Conservation (phyloP, 2,888 invertebrate species). For the Helicoverpa assulta region DNA sequence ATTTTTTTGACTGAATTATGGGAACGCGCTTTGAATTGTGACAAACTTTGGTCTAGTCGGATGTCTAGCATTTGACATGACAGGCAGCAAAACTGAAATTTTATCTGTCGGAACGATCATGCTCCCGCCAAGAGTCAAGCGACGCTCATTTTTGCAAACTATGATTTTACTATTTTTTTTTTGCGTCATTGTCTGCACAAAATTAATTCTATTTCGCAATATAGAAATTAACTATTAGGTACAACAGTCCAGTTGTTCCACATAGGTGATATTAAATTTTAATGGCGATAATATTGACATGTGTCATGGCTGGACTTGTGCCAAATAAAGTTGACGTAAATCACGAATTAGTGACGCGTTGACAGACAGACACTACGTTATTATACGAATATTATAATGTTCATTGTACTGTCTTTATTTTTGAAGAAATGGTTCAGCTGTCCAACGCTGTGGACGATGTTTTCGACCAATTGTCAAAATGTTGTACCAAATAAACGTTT, state of each 20-base stretch:
- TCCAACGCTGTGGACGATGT: not conserved
- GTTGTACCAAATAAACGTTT: not conserved
- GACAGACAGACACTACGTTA: slow-evolving; percentile 52
- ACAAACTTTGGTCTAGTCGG: not conserved
- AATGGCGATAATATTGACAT: slow-evolving; percentile 50
- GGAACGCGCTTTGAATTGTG: slow-evolving; percentile 6
- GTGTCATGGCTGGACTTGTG: slow-evolving; percentile 49
- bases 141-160: too few relatives aligned
- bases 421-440: not conserved
- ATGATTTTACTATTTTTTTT: too few relatives aligned
- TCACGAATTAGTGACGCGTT: slow-evolving; percentile 51
- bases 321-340: slow-evolving; percentile 55
- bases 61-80: not conserved
- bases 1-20: slow-evolving; percentile 20
- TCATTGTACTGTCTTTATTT: slow-evolving; percentile 11
- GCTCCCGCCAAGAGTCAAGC: too few relatives aligned
- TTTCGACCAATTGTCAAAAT: not conserved
- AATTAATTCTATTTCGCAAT: not conserved
- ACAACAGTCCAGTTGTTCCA: slow-evolving; percentile 32
- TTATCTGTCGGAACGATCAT: too few relatives aligned
- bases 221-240: slow-evolving; percentile 2
- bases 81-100: too few relatives aligned
- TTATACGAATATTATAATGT: slow-evolving; percentile 36
- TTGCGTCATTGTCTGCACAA: not conserved
- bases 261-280: slow-evolving; percentile 43